Base-by-base conservation (phyloP, 2,797 vertebrate species). In the Sorex maritimensis region DNA sequence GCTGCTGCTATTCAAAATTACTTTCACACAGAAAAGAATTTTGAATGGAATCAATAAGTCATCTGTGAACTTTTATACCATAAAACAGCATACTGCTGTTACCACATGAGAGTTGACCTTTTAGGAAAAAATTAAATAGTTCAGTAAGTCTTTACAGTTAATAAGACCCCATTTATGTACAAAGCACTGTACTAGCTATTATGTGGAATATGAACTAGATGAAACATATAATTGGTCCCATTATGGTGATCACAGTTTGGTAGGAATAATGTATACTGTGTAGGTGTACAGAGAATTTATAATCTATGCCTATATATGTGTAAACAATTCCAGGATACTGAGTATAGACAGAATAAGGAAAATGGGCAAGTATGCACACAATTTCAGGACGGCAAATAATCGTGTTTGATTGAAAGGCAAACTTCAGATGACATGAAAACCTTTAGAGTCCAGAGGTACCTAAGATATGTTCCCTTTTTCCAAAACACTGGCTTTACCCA, bases 111-210 rank as follows among this genome's bases (percentile, higher is more conserved):
- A 26, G 73, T 14, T 44, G 30, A 55, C 38, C 67, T 81, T 63
- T 74, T 44, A 88, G 71, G 67, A 93, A 88, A 88, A 80, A 46
- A 91, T 2, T 86, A 83, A 78, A 86, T 49, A 80, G 87, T 80
- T 90, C 38, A 90, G 79, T 12, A 92, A 93, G 71, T 24, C 86
- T 86, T 94, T 93, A 74, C 19, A 80, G n/a, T 93, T 84, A 90
- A 21, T 91, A 34, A 93, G 55, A 19, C 41, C 52, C 44, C 65
- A 82, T 38, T 89, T 67, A 69, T 44, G 30, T 61, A 82, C 23
- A 93, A 86, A 23, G 41, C 28, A 81, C 49, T 92, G 52, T 23
- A 72, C 79, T 73, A 65, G 11, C 30, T 91, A 61, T 30, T 78
- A 28, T 77, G 34, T 52, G 30, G 26, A 9, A 14, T 81, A 88